Base-by-base conservation (phyloP, 2,797 vertebrate genomes). In the Acanthurus tractus region DNA sequence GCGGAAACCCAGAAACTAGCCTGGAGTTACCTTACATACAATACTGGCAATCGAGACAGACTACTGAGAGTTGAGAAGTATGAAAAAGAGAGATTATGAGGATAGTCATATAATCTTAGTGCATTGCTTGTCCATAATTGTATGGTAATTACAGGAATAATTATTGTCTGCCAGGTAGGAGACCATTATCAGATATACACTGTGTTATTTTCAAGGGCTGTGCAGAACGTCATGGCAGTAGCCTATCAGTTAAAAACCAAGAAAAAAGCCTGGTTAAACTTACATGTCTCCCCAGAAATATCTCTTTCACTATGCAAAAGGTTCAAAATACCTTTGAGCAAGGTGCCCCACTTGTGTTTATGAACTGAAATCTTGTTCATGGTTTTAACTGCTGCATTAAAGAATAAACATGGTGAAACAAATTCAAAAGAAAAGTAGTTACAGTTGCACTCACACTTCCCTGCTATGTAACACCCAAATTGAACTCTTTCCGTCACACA, bases 1-100 rank as follows among this genome's bases (percentile, higher is more conserved):
- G 82, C 78, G 42, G 90, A 93, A 93, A 89, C 76, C 83, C 86
- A 89, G 70, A 40, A 92, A 91, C 76, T 72, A 70, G 59, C 18
- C 78, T 74, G 78, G 49, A 78, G 74, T 65, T 70, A 72, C 79
- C 58, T 56, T 59, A 55, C 36, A 76, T 61, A 76, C 25, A 17
- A 36, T 48, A 22, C 10, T 17, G 52, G 48, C 34, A 17, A n/a
- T 7, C 23, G 36, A n/a, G 25, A 57, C 63, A 63, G 57, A 62
- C 63, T 62, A n/a, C 15, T 8, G 18, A 59, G 56, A 52, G 22
- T 74, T 17, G 76, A 50, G 18, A 36, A 42, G 46, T 20, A 64
- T 77, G 59, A 46, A 38, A 54, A 82, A 48, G 50, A 63, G 23
- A 45, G 70, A 84, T 82, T 72, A 82, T 2, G 7, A 62, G 36